These are phyloP conservation scores for Myathropa florea DNA, from an alignment of 2,888 invertebrate genomes.

Conservation along the genomic window DNA sequence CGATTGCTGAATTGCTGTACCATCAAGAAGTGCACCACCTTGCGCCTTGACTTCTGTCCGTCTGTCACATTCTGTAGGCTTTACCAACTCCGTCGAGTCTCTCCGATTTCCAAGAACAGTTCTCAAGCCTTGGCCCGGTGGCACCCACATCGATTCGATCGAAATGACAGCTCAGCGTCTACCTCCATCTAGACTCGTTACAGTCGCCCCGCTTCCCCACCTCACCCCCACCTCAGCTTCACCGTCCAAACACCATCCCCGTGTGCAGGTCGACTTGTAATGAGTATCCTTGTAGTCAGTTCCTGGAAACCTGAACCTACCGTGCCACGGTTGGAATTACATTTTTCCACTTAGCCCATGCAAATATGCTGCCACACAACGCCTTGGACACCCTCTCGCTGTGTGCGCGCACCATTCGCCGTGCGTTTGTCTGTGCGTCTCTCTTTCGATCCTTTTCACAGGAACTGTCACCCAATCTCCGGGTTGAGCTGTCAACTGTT, in stretches of 20 bases:
- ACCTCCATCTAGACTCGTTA: not conserved
- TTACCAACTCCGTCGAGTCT: not conserved
- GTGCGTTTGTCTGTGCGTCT: constrained; percentile 14
- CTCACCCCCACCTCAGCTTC: too few relatives aligned
- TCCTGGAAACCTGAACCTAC: not conserved
- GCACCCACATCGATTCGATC: not conserved
- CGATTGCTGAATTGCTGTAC: too few relatives aligned
- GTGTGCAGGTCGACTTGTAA: not conserved
- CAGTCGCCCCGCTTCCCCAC: not conserved
- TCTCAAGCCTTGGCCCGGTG: not conserved
- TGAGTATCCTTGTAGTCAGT: not conserved
- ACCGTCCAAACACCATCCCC: not conserved
- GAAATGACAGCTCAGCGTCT: not conserved
- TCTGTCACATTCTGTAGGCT: not conserved
- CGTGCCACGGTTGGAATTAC: not conserved
- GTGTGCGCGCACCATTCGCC: constrained; percentile 9
- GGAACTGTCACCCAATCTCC: constrained; percentile 70
- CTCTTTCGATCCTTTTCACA: constrained; percentile 55
- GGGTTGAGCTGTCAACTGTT: constrained; percentile 65
- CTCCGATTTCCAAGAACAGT: not conserved
- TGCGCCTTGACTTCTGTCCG: too few relatives aligned
- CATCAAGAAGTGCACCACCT: too few relatives aligned
- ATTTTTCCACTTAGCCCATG: not conserved
- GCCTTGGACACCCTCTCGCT: not conserved
- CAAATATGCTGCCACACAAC: not conserved